phyloP scores from a whole-genome alignment of 2,113 vertebrate genomes.

The Ophthalmolycus amberensis region DNA sequence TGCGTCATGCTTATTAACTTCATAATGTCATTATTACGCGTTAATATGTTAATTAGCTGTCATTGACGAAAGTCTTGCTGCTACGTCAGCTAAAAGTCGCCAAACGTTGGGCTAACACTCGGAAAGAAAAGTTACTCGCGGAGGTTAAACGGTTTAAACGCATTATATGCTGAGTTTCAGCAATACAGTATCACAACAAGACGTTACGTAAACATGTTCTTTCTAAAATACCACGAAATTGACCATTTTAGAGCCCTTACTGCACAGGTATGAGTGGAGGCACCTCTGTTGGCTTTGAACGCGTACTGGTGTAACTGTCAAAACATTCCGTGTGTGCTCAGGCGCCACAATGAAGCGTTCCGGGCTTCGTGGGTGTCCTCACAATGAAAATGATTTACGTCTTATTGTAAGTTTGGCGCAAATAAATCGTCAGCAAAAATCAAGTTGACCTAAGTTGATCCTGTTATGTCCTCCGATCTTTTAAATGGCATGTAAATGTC shows the following conservation, averaged over 20 bases:
- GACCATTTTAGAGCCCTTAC: slow-evolving; percentile 49
- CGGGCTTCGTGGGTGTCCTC: neutral
- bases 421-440: neutral
- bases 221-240: neutral
- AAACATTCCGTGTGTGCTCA: slow-evolving; percentile 55
- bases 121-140: slow-evolving; percentile 12
- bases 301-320: slow-evolving; percentile 32
- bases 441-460: neutral
- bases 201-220: rapidly evolving
- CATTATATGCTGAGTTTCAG: neutral
- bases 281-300: slow-evolving; percentile 29
- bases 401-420: neutral
- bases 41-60: neutral
- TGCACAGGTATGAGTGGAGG: neutral
- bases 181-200: neutral
- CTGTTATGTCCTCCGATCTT: no score
- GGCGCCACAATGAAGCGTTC: slow-evolving; percentile 36
- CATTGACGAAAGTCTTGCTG: slow-evolving; percentile 8
- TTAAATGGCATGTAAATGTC: neutral
- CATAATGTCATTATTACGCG: neutral
- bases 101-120: neutral
- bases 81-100: neutral
- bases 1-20: neutral
- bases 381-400: neutral
- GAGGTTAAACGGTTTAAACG: neutral